Conservation (phyloP, 2,113 vertebrate genomes). For the Phaethornis superciliosus region DNA sequence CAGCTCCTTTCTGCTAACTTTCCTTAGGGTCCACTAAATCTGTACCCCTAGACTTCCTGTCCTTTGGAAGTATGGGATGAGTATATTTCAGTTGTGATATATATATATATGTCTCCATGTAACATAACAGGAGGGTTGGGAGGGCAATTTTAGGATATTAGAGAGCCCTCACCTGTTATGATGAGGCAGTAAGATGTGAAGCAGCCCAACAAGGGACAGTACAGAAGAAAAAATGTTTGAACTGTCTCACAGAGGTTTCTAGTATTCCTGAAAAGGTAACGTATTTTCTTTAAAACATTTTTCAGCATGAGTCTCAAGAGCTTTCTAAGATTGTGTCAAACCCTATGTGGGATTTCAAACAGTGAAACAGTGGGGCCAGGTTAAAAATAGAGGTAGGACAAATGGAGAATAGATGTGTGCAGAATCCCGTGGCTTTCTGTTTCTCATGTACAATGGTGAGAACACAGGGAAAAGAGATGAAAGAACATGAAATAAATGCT, state of each 20-base stretch:
- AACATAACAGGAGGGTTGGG: background rate
- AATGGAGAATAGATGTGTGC: background rate
- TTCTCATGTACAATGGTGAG: constrained; percentile 5
- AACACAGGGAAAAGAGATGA: background rate
- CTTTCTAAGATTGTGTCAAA: background rate
- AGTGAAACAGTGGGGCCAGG: background rate
- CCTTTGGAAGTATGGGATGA: background rate
- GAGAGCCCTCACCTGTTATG: rapidly evolving
- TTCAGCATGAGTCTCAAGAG: background rate
- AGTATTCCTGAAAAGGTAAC: constrained; percentile 29
- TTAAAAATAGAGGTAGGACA: constrained; percentile 35
- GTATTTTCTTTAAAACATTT: background rate
- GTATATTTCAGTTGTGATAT: background rate
- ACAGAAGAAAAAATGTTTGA: background rate
- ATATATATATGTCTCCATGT: background rate
- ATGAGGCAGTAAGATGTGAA: background rate
- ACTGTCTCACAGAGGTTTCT: background rate
- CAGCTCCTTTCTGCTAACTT: background rate
- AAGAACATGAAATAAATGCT: background rate
- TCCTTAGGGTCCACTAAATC: background rate
- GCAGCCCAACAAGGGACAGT: background rate
- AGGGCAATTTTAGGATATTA: background rate
- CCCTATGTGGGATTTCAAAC: background rate
- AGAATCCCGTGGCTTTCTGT: background rate
- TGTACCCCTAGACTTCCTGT: background rate